These are phyloP conservation scores for Setophaga coronata DNA, from an alignment of 2,113 vertebrate genomes.

Conservation along the genomic window DNA sequence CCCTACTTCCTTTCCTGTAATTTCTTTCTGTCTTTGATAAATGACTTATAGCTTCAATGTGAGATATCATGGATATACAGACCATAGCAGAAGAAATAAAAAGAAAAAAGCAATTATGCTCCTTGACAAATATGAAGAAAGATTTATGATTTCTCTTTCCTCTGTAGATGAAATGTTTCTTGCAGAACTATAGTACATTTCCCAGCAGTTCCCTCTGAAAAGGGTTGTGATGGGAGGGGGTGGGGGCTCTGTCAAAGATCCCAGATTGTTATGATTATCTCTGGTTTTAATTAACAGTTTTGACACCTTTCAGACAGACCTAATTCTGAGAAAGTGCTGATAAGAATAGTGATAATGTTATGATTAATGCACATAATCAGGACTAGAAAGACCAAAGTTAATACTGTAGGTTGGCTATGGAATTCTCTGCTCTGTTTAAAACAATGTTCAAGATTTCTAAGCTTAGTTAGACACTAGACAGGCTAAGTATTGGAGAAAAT, in stretches of 20 bases:
- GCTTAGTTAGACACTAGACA: not conserved
- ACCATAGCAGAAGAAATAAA: not conserved
- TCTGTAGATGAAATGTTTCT: not conserved
- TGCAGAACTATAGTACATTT: not conserved
- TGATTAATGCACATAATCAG: not conserved
- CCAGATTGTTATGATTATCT: not conserved
- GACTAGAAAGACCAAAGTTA: not conserved
- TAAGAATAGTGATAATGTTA: not conserved
- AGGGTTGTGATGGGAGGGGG: not conserved
- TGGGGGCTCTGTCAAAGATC: not conserved
- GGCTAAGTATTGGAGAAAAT: not conserved
- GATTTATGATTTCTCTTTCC: conserved; percentile 25
- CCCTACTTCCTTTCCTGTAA: not conserved
- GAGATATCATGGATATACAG: not conserved
- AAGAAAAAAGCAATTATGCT: not conserved
- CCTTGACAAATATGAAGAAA: not conserved
- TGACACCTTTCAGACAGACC: not conserved
- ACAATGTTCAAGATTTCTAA: not conserved
- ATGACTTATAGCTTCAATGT: not conserved
- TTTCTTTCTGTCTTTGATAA: conserved; percentile 17
- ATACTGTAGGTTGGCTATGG: not conserved
- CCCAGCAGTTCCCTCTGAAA: not conserved
- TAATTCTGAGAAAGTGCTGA: not conserved
- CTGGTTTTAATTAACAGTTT: not conserved
- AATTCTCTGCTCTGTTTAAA: not conserved